Evolutionary conservation across 2,113 vertebrate genomes (phyloP).

Genomic region (Brachirus orientalis): DNA sequence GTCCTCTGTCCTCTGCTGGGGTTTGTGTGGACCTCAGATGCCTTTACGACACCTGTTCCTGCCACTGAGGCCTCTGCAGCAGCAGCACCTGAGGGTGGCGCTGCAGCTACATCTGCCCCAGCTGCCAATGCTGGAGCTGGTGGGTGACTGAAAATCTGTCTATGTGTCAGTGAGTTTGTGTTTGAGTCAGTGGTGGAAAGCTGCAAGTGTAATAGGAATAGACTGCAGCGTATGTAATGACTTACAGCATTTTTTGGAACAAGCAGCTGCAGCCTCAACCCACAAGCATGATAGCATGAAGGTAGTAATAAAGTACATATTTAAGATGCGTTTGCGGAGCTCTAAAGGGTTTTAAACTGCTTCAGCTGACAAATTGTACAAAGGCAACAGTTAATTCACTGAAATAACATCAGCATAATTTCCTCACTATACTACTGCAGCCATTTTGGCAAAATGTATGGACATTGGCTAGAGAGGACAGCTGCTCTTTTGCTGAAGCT

Average conservation of each 20-base stretch:
- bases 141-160: conserved; percentile 62
- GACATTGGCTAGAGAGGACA: too few relatives aligned
- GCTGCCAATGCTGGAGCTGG: conserved; percentile 85
- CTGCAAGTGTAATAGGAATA: background rate
- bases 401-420: too few relatives aligned
- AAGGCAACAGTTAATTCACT: too few relatives aligned
- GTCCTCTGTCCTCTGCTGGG: conserved; percentile 49
- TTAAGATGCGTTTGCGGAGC: too few relatives aligned
- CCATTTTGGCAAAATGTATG: too few relatives aligned
- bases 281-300: too few relatives aligned
- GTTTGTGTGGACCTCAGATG: conserved; percentile 83
- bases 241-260: background rate
- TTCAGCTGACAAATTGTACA: too few relatives aligned
- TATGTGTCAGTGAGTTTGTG: conserved; percentile 14
- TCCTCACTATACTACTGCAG: too few relatives aligned
- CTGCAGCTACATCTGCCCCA: conserved; percentile 86
- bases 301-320: too few relatives aligned
- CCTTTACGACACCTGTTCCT: conserved; percentile 92
- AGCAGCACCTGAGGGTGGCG: conserved; percentile 83
- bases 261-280: too few relatives aligned
- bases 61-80: conserved; percentile 88
- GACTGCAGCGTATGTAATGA: background rate
- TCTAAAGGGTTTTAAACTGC: too few relatives aligned
- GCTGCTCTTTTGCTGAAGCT: too few relatives aligned
- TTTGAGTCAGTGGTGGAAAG: conserved; percentile 9